A percentile compares a stretch with the other conserved stretches of the same genome.
phyloP scores from a whole-genome alignment of 2,888 invertebrate species.

The Leptothorax acervorum region DNA sequence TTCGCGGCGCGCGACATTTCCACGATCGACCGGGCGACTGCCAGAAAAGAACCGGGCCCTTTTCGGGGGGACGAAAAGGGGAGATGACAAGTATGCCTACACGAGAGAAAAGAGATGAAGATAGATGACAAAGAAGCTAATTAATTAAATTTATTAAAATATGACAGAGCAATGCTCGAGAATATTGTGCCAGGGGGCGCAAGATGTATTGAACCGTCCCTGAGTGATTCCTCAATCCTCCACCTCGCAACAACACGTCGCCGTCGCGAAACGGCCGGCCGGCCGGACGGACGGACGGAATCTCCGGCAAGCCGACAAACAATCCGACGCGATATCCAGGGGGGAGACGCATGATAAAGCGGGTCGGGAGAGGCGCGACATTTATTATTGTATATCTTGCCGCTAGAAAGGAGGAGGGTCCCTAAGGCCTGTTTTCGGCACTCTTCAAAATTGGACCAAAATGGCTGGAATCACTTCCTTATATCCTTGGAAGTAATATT shows the following conservation, averaged over 20 bases:
- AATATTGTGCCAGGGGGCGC: neutral
- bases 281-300: neutral
- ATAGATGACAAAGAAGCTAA: neutral
- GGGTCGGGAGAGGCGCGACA: neutral
- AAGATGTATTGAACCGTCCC: conserved; percentile 2
- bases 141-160: neutral
- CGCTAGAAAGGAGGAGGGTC: too few relatives aligned
- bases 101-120: neutral
- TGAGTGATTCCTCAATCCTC: neutral
- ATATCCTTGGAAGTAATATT: too few relatives aligned
- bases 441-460: too few relatives aligned
- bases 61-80: neutral
- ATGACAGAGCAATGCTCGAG: neutral
- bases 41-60: neutral
- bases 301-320: conserved; percentile 11
- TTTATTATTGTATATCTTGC: neutral
- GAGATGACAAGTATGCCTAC: neutral
- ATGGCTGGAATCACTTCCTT: too few relatives aligned
- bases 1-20: conserved; percentile 48
- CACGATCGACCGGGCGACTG: neutral
- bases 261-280: neutral
- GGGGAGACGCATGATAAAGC: conserved; percentile 5
- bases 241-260: neutral
- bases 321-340: neutral
- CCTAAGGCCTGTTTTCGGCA: too few relatives aligned